phyloP scores from a whole-genome alignment of 2,113 vertebrate genomes.

The Theristicus caerulescens region DNA sequence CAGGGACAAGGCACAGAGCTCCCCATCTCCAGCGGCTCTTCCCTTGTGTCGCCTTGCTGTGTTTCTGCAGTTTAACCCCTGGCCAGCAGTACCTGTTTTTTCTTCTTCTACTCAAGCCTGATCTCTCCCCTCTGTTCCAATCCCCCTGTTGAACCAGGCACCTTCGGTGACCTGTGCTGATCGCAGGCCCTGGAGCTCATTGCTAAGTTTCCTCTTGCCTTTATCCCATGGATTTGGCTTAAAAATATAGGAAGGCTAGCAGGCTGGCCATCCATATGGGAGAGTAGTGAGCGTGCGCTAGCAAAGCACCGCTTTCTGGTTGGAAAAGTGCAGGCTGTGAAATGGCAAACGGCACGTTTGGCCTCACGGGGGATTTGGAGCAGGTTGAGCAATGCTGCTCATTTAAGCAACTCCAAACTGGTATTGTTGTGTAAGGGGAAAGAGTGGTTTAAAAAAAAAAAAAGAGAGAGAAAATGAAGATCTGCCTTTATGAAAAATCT shows the following conservation, averaged over 20 bases:
- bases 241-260: not conserved
- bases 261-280: not conserved
- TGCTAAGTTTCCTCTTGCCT: not conserved
- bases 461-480: not conserved
- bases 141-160: not conserved
- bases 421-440: constrained; percentile 13
- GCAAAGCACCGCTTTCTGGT: not conserved
- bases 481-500: not conserved
- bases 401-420: not conserved
- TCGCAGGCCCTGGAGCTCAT: not conserved
- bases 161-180: not conserved
- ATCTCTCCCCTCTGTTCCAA: not conserved
- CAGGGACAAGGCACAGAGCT: not conserved
- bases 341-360: not conserved
- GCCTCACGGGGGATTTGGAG: not conserved
- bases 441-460: not conserved
- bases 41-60: not conserved
- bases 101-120: not conserved
- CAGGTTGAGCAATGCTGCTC: constrained; percentile 13
- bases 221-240: not conserved
- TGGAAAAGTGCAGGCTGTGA: not conserved
- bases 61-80: not conserved
- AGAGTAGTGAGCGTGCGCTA: not conserved
- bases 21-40: too few relatives aligned
- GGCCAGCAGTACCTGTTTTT: not conserved